Base-by-base conservation (phyloP, 1,140 invertebrate species). In the Phenacoccus solenopsis region DNA sequence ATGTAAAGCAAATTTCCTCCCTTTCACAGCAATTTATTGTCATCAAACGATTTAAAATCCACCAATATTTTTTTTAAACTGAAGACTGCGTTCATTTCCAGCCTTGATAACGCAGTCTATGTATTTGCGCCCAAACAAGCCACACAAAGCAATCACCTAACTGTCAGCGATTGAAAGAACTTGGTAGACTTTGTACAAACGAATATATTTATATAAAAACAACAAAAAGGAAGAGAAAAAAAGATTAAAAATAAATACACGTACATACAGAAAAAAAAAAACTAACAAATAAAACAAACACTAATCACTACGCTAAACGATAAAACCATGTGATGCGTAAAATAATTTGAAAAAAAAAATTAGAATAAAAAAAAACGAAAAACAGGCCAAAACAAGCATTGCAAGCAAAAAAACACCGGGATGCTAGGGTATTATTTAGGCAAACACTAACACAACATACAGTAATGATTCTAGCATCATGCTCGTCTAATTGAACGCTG, bases 151-250 rank as follows among this genome's bases (percentile, higher is more conserved):
- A n/a, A n/a, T n/a, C n/a, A n/a, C n/a, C n/a, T n/a, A n/a, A n/a
- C n/a, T n/a, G n/a, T n/a, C n/a, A n/a, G n/a, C n/a, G n/a, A n/a
- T n/a, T n/a, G n/a, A n/a, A n/a, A n/a, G n/a, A n/a, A n/a, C n/a
- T n/a, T n/a, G 38, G 59, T n/a, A 38, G 3, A 64, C 59, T 64
- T 27, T 64, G 59, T 64, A 64, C 59, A 64, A 69, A 35, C 68
- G 27, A 68, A 30, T 30, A 49, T 69, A 69, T 35, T 38, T 69
- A 30, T 57, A 59, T 28, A n/a, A 68, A 67, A 68, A 72, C 32
- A 27, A 61, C 28, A 38, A 64, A 64, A 61, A 61, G 13, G 38
- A 38, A 64, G 20, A 28, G 28, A 30, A 21, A 69, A 69, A 67
- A 70, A 69, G 9, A 20, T 27, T n/a, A 24, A 59, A 69, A 61